phyloP scores from a whole-genome alignment of 2,797 vertebrate genomes.

The Pelochelys cantorii region DNA sequence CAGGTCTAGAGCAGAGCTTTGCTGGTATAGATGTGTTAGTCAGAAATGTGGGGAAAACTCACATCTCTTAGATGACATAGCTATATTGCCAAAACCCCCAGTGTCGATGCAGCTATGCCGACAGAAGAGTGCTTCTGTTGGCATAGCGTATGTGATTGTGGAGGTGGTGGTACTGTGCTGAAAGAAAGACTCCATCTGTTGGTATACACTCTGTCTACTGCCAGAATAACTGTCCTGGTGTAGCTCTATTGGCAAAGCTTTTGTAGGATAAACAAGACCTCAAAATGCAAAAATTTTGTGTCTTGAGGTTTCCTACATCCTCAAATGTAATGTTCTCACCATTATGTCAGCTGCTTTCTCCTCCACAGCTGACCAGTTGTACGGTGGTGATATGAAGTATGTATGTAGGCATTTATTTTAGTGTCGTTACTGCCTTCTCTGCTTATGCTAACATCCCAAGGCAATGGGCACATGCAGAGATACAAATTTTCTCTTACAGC shows the following conservation, averaged over 20 bases:
- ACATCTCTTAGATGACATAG: not conserved
- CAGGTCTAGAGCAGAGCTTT: not conserved
- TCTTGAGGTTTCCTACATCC: not conserved
- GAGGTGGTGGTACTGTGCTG: not conserved
- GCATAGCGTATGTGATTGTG: not conserved
- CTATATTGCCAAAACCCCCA: not conserved
- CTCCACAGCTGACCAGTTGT: not conserved
- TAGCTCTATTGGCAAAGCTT: not conserved
- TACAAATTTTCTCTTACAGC: not conserved
- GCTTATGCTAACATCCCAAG: slow-evolving; percentile 19
- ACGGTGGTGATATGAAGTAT: slow-evolving; percentile 10
- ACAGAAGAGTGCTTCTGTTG: not conserved
- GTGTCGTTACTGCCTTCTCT: slow-evolving; percentile 32
- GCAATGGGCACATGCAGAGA: not conserved
- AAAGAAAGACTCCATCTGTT: not conserved
- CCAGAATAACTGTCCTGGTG: not conserved
- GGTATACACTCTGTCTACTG: not conserved
- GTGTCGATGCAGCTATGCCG: not conserved
- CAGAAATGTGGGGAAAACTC: not conserved
- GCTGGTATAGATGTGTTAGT: not conserved
- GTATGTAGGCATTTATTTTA: not conserved
- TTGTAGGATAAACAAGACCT: not conserved
- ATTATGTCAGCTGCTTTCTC: not conserved
- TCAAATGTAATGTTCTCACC: not conserved
- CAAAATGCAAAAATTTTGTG: not conserved